Conservation (phyloP, 2,797 vertebrate species). For the Hirundo rustica region DNA sequence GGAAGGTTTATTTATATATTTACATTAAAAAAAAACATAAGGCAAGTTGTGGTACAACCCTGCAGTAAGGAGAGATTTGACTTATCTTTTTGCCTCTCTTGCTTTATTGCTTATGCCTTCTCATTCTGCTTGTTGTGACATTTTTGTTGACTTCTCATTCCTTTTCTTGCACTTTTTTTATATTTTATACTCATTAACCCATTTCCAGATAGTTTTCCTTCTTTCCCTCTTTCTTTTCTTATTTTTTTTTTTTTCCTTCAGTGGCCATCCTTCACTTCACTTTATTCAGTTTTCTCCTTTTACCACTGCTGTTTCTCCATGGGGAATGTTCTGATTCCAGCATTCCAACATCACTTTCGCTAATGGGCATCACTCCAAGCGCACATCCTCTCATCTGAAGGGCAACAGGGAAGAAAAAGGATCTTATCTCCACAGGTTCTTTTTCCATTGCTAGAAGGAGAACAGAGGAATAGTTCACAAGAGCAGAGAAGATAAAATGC, state of each 20-base stretch:
- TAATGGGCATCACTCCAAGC: background rate
- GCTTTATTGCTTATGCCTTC: background rate
- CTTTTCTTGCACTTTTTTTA: background rate
- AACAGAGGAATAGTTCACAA: background rate
- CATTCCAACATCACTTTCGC: rapidly evolving
- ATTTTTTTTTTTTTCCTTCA: background rate
- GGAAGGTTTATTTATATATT: background rate
- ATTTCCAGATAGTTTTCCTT: background rate
- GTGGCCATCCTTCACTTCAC: background rate
- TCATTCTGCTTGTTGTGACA: background rate
- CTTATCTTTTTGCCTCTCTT: background rate
- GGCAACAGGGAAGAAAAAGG: background rate
- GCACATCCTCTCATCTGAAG: background rate
- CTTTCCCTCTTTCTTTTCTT: background rate
- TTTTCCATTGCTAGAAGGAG: background rate
- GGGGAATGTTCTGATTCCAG: background rate
- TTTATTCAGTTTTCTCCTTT: background rate
- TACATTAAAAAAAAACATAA: background rate
- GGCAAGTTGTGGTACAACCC: background rate
- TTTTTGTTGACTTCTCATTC: background rate
- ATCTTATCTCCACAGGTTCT: background rate
- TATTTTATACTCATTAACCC: background rate
- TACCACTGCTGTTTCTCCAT: background rate
- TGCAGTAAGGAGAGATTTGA: background rate
- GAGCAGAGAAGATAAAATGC: background rate